Evolutionary conservation across 2,888 invertebrate species (phyloP), one percentile per base, ranked within the genome.

Genomic region (Amorpha juglandis): DNA sequence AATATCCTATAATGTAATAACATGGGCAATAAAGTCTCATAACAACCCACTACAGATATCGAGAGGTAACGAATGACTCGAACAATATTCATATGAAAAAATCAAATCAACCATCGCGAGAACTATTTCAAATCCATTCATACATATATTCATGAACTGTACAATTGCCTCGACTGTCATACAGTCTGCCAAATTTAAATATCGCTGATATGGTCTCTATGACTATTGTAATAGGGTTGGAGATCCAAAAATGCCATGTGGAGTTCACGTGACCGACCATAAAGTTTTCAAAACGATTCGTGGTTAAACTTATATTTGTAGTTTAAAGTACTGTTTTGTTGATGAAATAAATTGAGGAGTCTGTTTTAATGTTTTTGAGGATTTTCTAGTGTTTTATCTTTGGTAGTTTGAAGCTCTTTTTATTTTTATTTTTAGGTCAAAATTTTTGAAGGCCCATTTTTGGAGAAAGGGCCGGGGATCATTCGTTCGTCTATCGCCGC

Each of bases 81-180:
- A 73, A 73, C 67, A 69, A 75, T 72, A 72, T 74, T 75, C 73
- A 71, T 71, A 73, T 64, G 63, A 66, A 66, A 72, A 72, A 73
- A 74, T 62, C 14, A 27, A 50, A 33, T 27, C 42, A 45, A 52
- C 62, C 35, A 66, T 63, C 53, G 35, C 47, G 33, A 48, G 65
- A 55, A 74, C 72, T 73, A 72, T 73, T 72, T 70, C 66, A 69
- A 76, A 73, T 71, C 69, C 68, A 70, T 71, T 71, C 72, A 76
- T 76, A 74, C 74, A 74, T 74, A 70, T 74, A 76, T 76, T 76
- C 74, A 76, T 73, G 72, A 71, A 71, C 71, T 70, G 71, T 68
- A 69, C 70, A 71, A 76, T 76, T 74, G 74, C 74, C 72, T 73
- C 74, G 69, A 74, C 74, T 74, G 76, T 76, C 73, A 71, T 73